Evolutionary conservation across 2,113 vertebrate species (phyloP), one percentile per base, ranked within the genome.

Genomic region (Trachemys scripta): DNA sequence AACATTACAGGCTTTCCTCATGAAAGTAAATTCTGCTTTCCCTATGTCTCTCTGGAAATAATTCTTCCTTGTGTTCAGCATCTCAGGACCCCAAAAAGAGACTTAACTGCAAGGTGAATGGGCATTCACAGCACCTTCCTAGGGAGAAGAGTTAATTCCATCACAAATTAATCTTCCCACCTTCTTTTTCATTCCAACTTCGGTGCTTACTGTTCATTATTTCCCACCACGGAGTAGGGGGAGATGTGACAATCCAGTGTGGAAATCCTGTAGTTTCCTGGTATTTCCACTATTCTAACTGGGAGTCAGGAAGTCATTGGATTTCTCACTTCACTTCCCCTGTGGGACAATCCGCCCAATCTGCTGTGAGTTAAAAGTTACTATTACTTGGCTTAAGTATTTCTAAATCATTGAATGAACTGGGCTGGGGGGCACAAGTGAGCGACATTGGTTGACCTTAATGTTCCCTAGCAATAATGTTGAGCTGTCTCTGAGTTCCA

Each of bases 21-120:
- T 35, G 45, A 51, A 2, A 27, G 9, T 1, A 1, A 57, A 6
- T 2, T 79, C 2, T 10, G 84, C 0, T 3, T 8, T 50, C 90
- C 82, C 5, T 42, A 47, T 78, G 57, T 89, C 45, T 1, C 22
- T 56, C 16, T 20, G 4, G 13, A 47, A 53, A 53, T 53, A 53
- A 53, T 53, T 6, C 54, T 69, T 47, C 0, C 0, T 54, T 84
- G n/a, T 82, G n/a, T 29, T 5, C 24, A 56, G 12, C n/a, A 57
- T 16, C 16, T 57, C 25, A 56, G 9, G 38, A 27, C 8, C 6
- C 14, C 79, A 16, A 19, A 57, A 29, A 31, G 8, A 29, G 45
- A 84, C 35, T 87, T 78, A 0, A 49, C 5, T 89, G 16, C 42
- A 51, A 85, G 16, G 51, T 57, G 13, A 79, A 42, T 35, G 20